Evolutionary conservation across 2,888 invertebrate species (phyloP).

Genomic region (Acanthosoma haemorrhoidale): DNA sequence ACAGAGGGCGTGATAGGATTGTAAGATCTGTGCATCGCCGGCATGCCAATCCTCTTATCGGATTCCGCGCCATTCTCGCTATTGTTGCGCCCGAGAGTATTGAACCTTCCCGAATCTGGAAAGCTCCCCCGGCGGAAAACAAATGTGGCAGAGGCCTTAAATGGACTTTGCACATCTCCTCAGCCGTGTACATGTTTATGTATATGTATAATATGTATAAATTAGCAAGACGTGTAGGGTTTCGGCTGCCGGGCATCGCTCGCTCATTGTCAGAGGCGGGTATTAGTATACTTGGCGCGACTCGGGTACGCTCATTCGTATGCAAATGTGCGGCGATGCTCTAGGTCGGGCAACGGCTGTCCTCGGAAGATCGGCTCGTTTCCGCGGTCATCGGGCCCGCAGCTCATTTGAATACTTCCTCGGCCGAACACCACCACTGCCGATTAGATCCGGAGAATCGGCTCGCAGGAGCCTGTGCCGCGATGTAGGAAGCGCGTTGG

Average conservation of each 20-base stretch:
- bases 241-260: background rate
- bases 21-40: too few relatives aligned
- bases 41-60: background rate
- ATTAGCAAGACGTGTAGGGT: too few relatives aligned
- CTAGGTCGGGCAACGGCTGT: slow-evolving; percentile 9
- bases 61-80: background rate
- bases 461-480: too few relatives aligned
- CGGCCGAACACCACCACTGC: too few relatives aligned
- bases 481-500: too few relatives aligned
- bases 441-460: too few relatives aligned
- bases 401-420: too few relatives aligned
- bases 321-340: background rate
- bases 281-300: background rate
- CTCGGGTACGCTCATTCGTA: background rate
- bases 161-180: background rate
- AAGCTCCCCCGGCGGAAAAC: background rate
- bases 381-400: too few relatives aligned
- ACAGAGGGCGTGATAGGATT: background rate
- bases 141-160: background rate
- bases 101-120: background rate
- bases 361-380: too few relatives aligned
- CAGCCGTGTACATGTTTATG: background rate
- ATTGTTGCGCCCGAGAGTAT: background rate
- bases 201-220: too few relatives aligned
- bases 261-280: background rate